These are phyloP conservation scores for Blera fallax DNA, from an alignment of 2,888 invertebrate genomes.

Conservation along the genomic window DNA sequence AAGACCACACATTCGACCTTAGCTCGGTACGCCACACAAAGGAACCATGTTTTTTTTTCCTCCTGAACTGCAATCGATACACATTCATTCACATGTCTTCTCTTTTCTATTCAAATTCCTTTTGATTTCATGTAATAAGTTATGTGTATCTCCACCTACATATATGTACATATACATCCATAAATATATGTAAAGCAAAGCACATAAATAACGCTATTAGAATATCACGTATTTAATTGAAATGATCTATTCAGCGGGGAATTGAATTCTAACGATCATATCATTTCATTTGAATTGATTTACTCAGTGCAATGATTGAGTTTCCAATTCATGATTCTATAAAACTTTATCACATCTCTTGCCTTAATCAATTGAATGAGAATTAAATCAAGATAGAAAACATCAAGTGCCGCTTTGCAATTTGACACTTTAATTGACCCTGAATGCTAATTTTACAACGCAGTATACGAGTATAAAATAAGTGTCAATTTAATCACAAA, in stretches of 20 bases:
- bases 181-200: too few species aligned
- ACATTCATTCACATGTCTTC: too few species aligned
- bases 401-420: slow-evolving; percentile 32
- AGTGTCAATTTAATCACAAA: background rate
- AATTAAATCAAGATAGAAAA: slow-evolving; percentile 23
- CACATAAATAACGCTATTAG: background rate
- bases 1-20: too few species aligned
- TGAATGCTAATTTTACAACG: background rate
- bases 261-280: background rate
- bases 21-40: too few species aligned
- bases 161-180: too few species aligned
- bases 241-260: background rate
- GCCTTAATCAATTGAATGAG: background rate
- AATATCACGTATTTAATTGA: slow-evolving; percentile 10
- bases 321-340: background rate
- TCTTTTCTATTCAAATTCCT: too few species aligned
- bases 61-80: too few species aligned
- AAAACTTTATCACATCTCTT: background rate
- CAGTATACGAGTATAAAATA: background rate
- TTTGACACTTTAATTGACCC: slow-evolving; percentile 46
- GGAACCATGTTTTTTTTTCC: too few species aligned
- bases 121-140: too few species aligned
- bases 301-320: slow-evolving; percentile 4
- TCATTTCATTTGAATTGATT: slow-evolving; percentile 6
- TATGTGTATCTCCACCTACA: too few species aligned